Evolutionary conservation across 1,140 invertebrate species (phyloP).

Genomic region (Nilaparvata lugens): DNA sequence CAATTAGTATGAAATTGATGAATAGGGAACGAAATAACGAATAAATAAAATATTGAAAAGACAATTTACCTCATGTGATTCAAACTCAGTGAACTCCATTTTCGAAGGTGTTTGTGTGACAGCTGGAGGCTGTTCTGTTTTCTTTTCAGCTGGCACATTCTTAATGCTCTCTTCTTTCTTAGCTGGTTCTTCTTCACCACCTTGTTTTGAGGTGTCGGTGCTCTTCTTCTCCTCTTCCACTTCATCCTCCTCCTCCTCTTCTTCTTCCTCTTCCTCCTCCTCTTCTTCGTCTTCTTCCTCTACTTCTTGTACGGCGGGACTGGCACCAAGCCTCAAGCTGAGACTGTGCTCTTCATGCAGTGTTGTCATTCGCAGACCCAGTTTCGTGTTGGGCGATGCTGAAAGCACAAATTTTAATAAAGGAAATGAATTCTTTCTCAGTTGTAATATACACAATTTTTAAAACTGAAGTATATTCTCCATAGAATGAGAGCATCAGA

Average conservation of each 20-base stretch:
- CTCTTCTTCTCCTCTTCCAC: constrained; percentile 20
- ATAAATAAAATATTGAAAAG: no score
- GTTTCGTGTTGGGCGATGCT: constrained; percentile 74
- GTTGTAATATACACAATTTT: no score
- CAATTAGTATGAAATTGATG: no score
- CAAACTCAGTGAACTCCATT: constrained; percentile 47
- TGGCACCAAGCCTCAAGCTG: background rate
- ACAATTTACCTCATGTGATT: constrained; percentile 35
- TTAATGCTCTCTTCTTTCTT: background rate
- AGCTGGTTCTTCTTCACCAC: background rate
- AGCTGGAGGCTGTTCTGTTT: background rate
- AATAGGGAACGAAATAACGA: no score
- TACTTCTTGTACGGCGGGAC: constrained; percentile 6
- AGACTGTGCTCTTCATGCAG: constrained; percentile 63
- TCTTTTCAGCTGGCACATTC: background rate
- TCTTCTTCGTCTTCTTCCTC: constrained; percentile 22
- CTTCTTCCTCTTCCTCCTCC: constrained; percentile 20
- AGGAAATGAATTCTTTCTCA: no score
- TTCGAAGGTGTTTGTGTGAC: background rate
- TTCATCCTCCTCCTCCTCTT: constrained; percentile 22
- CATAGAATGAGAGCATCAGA: no score
- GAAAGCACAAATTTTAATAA: constrained; percentile 24
- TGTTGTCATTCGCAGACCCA: constrained; percentile 82
- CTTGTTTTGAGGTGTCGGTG: constrained; percentile 7
- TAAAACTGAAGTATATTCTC: no score